Base-by-base conservation (phyloP, 1,140 invertebrate genomes). In the Onthophagus taurus region DNA sequence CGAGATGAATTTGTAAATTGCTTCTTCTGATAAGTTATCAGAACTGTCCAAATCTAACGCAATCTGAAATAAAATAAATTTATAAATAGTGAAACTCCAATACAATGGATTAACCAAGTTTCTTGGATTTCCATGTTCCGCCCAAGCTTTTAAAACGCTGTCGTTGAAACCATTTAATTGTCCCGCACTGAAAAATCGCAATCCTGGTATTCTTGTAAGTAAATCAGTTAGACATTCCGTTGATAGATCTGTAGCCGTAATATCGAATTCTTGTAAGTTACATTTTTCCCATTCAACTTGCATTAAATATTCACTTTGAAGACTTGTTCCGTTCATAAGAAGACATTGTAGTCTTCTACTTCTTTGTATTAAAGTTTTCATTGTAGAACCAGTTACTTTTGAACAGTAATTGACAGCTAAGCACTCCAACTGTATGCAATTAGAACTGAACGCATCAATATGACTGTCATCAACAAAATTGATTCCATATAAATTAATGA, bases 401-500 rank as follows among this genome's bases (percentile, higher is more conserved):
- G 89, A 76, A 66, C 96, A 99, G 64, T 82, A 97, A 68, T 97
- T 97, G 0, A 99, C 85, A 3, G 95, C 92, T 35, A 99, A 64
- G 63, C 92, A 96, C 66, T 99, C 95, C 46, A 99, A 69, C 77
- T 83, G 84, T 55, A 91, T 91, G 60, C 88, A 91, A 52, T 93
- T 93, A 1, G 88, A 91, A 51, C 87, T 90, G 64, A 99, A 92
- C 0, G 95, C 89, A 64, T 99, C 97, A 36, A 99, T 96, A 59
- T 99, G 96, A 1, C 89, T 91, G 72, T 99, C 97, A 58, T 98
- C 94, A 1, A 98, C 86, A 55, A 99, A 99, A 63, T 93, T 95
- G 42, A 98, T 97, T 0, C 95, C 95, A 62, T 95, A 97, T 14
- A 97, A 66, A 67, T 96, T 97, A 50, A 97, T 94, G 2, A 96